Percentiles rank a stretch among this genome's conserved stretches.
phyloP scores from a whole-genome alignment of 2,888 invertebrate genomes.

The Eumacrocentrus americanus region DNA sequence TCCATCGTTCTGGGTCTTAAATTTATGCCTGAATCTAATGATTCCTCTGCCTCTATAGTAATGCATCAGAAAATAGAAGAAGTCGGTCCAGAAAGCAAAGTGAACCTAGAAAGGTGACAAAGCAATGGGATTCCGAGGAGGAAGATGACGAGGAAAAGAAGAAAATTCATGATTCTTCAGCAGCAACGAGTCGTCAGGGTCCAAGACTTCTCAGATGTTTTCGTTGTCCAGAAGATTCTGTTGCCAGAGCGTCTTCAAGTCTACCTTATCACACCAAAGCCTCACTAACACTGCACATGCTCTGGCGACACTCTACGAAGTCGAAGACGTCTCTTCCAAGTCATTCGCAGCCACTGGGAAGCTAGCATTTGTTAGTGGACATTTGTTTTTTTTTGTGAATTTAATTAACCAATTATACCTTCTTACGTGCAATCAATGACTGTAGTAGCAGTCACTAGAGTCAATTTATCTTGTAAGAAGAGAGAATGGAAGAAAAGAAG shows the following conservation, averaged over 20 bases:
- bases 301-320: slow-evolving; percentile 62
- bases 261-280: slow-evolving; percentile 62
- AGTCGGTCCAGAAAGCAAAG: slow-evolving; percentile 55
- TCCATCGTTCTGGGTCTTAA: background rate
- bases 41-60: slow-evolving; percentile 24
- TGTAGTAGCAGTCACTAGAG: background rate
- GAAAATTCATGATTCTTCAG: no score
- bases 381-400: background rate
- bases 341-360: background rate
- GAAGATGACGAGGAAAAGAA: slow-evolving; percentile 37
- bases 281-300: slow-evolving; percentile 62
- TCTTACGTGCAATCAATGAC: background rate
- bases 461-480: no score
- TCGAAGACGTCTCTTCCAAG: background rate
- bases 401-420: background rate
- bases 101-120: slow-evolving; percentile 34
- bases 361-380: background rate
- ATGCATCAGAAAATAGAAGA: slow-evolving; percentile 12
- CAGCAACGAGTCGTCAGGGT: no score
- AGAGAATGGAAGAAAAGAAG: no score
- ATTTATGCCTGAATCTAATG: slow-evolving; percentile 9
- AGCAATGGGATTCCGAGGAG: slow-evolving; percentile 20
- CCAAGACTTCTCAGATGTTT: slow-evolving; percentile 47
- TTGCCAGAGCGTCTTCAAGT: slow-evolving; percentile 55
- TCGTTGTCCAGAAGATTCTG: slow-evolving; percentile 54